Conservation (phyloP, 2,797 vertebrate genomes). For the Argya squamiceps region DNA sequence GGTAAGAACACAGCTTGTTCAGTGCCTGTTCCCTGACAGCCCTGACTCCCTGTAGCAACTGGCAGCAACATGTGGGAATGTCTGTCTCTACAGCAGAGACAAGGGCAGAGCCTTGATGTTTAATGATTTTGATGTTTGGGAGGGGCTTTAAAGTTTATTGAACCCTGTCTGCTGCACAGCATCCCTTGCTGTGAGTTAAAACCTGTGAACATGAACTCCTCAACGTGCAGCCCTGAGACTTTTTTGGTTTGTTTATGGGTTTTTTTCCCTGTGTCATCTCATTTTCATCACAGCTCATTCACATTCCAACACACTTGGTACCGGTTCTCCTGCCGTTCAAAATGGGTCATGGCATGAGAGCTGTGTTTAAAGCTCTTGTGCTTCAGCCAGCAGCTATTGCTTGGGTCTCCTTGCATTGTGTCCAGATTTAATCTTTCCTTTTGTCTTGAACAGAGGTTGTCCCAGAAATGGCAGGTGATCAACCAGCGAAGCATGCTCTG, state of each 20-base stretch:
- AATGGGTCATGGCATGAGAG: neutral
- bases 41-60: neutral
- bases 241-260: neutral
- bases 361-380: neutral
- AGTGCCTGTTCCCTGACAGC: neutral
- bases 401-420: neutral
- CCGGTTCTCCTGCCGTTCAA: neutral
- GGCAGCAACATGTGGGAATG: neutral
- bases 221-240: neutral
- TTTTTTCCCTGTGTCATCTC: neutral
- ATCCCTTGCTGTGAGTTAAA: neutral
- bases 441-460: constrained; percentile 85
- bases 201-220: neutral
- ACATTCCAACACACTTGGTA: neutral
- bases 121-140: neutral
- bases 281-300: neutral
- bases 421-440: neutral
- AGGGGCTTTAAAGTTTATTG: neutral
- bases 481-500: constrained; percentile 86
- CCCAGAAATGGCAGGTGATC: constrained; percentile 91
- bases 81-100: neutral
- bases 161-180: neutral
- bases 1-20: constrained; percentile 76
- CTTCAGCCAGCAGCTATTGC: neutral
- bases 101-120: neutral